phyloP scores from a whole-genome alignment of 2,888 invertebrate species.

The Hydropsyche betteni region DNA sequence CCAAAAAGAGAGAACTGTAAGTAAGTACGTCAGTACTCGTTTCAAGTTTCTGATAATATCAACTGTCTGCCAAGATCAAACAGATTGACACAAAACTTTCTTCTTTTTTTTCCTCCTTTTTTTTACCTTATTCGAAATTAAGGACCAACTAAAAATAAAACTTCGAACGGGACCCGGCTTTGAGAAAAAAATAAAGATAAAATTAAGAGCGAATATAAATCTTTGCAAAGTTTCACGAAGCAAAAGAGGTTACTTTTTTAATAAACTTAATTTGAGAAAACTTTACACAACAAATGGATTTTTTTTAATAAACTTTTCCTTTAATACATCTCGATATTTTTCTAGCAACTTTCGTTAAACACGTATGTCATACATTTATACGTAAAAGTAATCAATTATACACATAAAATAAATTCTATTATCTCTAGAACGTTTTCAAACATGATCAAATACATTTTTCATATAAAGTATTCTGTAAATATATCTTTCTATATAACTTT shows the following conservation, averaged over 20 bases:
- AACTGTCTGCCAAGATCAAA: slow-evolving; percentile 16
- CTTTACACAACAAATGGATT: too few species aligned
- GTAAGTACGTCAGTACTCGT: slow-evolving; percentile 7
- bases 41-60: slow-evolving; percentile 21
- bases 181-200: slow-evolving; percentile 4
- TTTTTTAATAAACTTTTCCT: too few species aligned
- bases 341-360: too few species aligned
- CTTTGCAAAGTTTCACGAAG: neutral
- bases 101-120: too few species aligned
- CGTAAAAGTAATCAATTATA: too few species aligned
- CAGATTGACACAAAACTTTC: slow-evolving; percentile 17
- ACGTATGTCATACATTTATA: too few species aligned
- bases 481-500: too few species aligned
- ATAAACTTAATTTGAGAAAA: slow-evolving; percentile 3
- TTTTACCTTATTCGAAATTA: slow-evolving; percentile 18
- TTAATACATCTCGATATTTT: too few species aligned
- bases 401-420: too few species aligned
- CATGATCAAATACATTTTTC: too few species aligned
- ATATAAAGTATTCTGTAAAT: too few species aligned
- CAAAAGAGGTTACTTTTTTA: slow-evolving; percentile 5
- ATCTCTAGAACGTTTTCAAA: too few species aligned
- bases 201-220: slow-evolving; percentile 21
- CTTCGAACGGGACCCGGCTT: neutral
- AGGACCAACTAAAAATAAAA: slow-evolving; percentile 10
- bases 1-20: neutral